Conservation (phyloP, 2,888 invertebrate genomes). For the Monopis laevigella region DNA sequence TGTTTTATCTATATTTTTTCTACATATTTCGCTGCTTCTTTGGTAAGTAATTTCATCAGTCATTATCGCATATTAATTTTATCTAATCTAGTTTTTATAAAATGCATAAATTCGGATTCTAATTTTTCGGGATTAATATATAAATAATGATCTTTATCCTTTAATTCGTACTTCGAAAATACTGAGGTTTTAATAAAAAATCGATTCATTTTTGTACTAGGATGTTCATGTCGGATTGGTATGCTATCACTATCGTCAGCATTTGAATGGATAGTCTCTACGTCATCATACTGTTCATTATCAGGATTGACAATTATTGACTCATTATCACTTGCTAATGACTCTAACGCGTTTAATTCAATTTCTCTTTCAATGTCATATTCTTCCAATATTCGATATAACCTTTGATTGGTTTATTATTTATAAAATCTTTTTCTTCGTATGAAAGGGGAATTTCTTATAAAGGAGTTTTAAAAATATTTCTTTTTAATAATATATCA, state of each 20-base stretch:
- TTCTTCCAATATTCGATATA: background rate
- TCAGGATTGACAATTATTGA: too few species aligned
- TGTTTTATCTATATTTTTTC: background rate
- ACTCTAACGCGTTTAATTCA: background rate
- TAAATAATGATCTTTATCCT: background rate
- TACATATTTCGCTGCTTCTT: background rate
- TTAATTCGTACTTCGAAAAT: background rate
- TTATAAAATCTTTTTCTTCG: background rate
- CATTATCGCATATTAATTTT: background rate
- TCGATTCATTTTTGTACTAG: background rate
- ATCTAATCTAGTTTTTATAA: background rate
- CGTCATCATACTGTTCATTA: too few species aligned
- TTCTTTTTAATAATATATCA: background rate
- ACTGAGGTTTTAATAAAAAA: background rate
- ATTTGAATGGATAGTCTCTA: background rate
- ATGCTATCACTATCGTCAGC: background rate
- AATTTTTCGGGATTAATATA: background rate
- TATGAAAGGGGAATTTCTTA: background rate
- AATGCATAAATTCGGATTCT: background rate
- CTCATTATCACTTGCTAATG: background rate
- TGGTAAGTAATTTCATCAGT: background rate
- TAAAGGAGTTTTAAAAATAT: background rate
- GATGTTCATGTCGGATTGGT: background rate
- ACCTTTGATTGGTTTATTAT: too few species aligned
- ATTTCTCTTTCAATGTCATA: background rate